phyloP scores from a whole-genome alignment of 2,113 vertebrate genomes.

The Corynorhinus townsendii region DNA sequence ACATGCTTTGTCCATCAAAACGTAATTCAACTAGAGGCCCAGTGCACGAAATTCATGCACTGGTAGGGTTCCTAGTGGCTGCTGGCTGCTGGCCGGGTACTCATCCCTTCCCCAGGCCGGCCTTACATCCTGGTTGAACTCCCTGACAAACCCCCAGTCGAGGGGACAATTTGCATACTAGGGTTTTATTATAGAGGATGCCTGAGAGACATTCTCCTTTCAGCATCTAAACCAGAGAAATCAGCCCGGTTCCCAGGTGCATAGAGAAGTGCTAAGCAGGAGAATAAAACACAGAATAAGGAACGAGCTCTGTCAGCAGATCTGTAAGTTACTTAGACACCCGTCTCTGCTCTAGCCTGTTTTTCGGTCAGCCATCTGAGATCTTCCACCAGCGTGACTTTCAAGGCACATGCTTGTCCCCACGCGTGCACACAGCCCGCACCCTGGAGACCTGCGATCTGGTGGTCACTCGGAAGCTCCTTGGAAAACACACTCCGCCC shows the following conservation, averaged over 20 bases:
- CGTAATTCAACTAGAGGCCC: neutral
- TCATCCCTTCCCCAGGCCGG: no score
- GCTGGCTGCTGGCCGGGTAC: no score
- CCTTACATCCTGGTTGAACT: no score
- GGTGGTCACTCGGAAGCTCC: neutral
- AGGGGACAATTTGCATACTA: no score
- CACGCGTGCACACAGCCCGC: neutral
- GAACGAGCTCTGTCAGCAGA: neutral
- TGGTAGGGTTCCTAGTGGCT: no score
- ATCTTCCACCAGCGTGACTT: neutral
- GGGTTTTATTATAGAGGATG: neutral
- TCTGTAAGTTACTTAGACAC: neutral
- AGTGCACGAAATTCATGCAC: no score
- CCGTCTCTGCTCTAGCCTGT: neutral
- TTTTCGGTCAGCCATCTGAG: neutral
- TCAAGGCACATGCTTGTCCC: neutral
- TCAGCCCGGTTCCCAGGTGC: neutral
- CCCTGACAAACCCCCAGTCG: no score
- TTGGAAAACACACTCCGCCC: conserved; percentile 26
- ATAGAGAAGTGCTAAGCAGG: neutral
- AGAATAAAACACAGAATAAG: neutral
- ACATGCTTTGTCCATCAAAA: neutral
- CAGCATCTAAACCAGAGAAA: neutral
- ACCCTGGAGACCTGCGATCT: neutral
- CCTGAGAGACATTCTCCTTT: neutral